Evolutionary conservation across 2,888 invertebrate genomes (phyloP).

Genomic region (Callimorpha dominula): DNA sequence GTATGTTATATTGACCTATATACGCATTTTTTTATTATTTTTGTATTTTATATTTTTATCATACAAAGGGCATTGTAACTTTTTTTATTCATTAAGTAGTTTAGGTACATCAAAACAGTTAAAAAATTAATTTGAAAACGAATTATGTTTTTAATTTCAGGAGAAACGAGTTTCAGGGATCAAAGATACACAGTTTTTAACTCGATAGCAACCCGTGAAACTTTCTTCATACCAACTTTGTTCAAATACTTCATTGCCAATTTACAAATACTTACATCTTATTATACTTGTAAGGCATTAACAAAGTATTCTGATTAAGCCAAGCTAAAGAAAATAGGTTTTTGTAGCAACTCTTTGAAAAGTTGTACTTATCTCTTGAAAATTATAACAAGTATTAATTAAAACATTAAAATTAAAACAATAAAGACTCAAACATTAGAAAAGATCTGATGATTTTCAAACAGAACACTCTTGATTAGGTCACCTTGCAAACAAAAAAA

Average conservation of each 20-base stretch:
- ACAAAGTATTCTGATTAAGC: background rate
- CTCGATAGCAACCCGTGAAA: background rate
- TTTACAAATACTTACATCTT: slow-evolving; percentile 3
- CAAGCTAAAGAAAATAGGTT: background rate
- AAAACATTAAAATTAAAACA: no score
- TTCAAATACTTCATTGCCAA: slow-evolving; percentile 1
- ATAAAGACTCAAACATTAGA: no score
- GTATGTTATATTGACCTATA: no score
- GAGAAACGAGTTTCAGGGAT: slow-evolving; percentile 6
- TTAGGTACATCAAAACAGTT: background rate
- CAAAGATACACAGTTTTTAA: slow-evolving; percentile 5
- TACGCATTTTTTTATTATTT: no score
- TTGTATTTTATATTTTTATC: no score
- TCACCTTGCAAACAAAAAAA: no score
- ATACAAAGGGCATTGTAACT: no score
- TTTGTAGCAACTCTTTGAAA: background rate
- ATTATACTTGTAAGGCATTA: background rate
- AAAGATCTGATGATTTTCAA: no score
- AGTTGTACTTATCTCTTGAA: background rate
- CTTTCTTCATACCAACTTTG: slow-evolving; percentile 7
- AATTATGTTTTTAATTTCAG: background rate
- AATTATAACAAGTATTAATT: no score
- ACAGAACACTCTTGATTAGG: no score
- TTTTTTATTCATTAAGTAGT: background rate
- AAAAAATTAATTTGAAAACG: background rate